A percentile compares a stretch with the other conserved stretches of the same genome.
Evolutionary conservation across 2,888 invertebrate genomes (phyloP).

Genomic region (Ommatoiulus sabulosus): DNA sequence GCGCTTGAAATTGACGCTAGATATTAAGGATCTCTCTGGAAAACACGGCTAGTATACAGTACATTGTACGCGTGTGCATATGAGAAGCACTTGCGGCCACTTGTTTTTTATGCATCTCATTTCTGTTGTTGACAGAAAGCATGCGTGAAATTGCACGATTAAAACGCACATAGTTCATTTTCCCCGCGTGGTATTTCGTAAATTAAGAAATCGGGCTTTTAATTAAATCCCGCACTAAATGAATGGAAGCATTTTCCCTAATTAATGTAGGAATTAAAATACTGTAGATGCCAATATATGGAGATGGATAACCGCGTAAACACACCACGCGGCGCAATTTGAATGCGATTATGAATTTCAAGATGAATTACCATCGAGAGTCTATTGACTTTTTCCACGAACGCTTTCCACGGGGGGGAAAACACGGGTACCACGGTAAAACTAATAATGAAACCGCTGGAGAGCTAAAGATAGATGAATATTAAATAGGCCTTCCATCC

Average conservation of each 20-base stretch:
- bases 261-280: conserved; percentile 35
- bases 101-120: neutral
- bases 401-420: neutral
- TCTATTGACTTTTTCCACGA: conserved; percentile 37
- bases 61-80: neutral
- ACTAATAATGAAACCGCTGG: conserved; percentile 14
- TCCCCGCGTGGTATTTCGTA: conserved; percentile 2
- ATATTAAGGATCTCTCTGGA: too few species aligned
- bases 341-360: conserved; percentile 18
- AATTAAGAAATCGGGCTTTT: conserved; percentile 36
- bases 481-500: conserved; percentile 22
- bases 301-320: conserved; percentile 24
- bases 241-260: neutral
- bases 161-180: neutral
- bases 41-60: too few species aligned
- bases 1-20: neutral
- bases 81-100: neutral
- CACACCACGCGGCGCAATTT: neutral
- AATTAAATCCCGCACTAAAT: conserved; percentile 14
- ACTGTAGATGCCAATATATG: neutral
- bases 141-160: neutral
- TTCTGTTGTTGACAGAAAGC: neutral
- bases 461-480: conserved; percentile 23
- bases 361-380: conserved; percentile 24
- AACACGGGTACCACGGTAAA: neutral